Evolutionary conservation across 2,797 vertebrate genomes (phyloP).

Genomic region (Vultur gryphus): DNA sequence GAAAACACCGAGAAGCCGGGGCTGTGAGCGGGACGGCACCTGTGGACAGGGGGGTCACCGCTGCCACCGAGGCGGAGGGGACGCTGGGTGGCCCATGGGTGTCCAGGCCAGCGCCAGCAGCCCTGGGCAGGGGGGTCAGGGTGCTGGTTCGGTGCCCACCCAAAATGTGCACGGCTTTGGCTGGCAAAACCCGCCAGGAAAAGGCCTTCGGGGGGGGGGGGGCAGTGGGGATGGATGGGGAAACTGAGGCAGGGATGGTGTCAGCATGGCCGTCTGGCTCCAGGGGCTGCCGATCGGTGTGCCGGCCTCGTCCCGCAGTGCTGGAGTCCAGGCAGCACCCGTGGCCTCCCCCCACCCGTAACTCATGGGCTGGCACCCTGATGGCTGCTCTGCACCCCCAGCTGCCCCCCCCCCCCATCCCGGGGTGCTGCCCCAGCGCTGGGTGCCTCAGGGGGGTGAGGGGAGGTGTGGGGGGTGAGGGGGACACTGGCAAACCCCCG

Average conservation of each 20-base stretch:
- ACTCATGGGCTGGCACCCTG: not conserved
- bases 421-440: accelerated
- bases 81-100: too few relatives aligned
- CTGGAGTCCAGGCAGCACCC: not conserved
- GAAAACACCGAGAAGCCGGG: accelerated
- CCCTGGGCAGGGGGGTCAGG: too few relatives aligned
- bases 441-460: not conserved
- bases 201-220: not conserved
- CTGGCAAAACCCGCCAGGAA: not conserved
- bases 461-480: too few relatives aligned
- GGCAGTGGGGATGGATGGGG: not conserved
- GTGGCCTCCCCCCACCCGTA: not conserved
- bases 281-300: accelerated
- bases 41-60: not conserved
- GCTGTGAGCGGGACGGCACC: not conserved
- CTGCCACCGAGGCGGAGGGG: not conserved
- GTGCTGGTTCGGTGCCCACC: not conserved
- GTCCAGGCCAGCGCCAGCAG: not conserved
- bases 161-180: accelerated
- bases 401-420: not conserved
- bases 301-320: not conserved
- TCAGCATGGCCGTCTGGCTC: accelerated
- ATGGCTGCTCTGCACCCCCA: not conserved
- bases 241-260: not conserved
- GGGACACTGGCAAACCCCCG: not conserved